Conservation (phyloP, 2,888 invertebrate genomes). For the Ophion obscuratus region DNA sequence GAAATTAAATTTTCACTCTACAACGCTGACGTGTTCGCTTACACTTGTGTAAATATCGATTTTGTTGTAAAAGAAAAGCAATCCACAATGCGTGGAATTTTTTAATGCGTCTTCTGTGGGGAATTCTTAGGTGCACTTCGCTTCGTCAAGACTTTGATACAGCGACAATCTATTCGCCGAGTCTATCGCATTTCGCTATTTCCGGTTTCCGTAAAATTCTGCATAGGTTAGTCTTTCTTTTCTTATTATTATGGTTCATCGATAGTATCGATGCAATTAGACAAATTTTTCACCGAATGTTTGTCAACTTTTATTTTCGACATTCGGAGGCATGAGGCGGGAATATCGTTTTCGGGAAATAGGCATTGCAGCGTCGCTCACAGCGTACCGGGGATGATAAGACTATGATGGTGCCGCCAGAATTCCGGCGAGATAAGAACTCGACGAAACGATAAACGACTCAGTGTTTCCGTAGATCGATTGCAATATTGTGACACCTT, state of each 20-base stretch:
- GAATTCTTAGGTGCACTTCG: background rate
- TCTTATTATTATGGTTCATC: background rate
- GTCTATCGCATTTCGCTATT: background rate
- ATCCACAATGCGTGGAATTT: background rate
- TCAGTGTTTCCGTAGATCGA: background rate
- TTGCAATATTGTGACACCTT: background rate
- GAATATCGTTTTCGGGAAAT: background rate
- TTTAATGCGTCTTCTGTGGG: background rate
- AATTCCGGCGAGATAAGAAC: slow-evolving; percentile 27
- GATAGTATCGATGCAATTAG: background rate
- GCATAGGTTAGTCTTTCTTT: background rate
- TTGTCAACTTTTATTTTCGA: background rate
- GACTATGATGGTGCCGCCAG: background rate
- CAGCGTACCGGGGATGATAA: background rate
- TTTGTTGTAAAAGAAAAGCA: background rate
- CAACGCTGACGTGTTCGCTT: background rate
- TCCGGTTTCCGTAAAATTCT: background rate
- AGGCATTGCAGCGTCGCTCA: background rate
- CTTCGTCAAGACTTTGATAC: background rate
- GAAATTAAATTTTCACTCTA: background rate
- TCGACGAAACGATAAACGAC: slow-evolving; percentile 10
- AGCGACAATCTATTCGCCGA: too few relatives aligned
- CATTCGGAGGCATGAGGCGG: background rate
- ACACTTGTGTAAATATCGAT: background rate
- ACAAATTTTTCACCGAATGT: background rate